Base-by-base conservation (phyloP, 2,888 invertebrate genomes). In the Acanthococcus lagerstroemiae region DNA sequence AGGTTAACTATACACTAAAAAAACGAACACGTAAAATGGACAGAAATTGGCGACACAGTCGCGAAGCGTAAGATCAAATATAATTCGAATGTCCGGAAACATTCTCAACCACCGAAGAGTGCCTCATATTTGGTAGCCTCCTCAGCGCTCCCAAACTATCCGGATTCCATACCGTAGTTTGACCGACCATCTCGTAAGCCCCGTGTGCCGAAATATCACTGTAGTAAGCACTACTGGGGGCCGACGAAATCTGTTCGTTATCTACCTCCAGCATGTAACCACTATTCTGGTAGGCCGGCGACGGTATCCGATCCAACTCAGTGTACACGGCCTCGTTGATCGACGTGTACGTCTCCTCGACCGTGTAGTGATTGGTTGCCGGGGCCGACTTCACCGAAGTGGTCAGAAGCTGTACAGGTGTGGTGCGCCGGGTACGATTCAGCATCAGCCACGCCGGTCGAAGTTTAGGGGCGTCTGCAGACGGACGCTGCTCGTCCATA, bases 221-320 rank as follows among this genome's bases (percentile, higher is more conserved):
- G 74, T 86, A 86, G 74, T 86, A 86, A 25, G 86, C 86, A 76
- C 85, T 85, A 73, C 85, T 85, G n/a, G 85, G 85, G 7, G 85
- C 84, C 68, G 82, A 82, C 26, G 82, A 81, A 52, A 78, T 77
- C 52, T 82, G 83, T 25, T 71, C 71, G 45, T 69, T 67, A 60
- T 72, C 72, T 54, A 70, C 57, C 48, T 68, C 67, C 46, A 67
- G 48, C 15, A 67, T 66, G 52, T 66, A 86, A 22, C 83, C 86
- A 19, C 85, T 84, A 75, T 86, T 86, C 73, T 85, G 85, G 74
- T 86, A 86, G 61, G 85, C 84, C 12, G 85, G 84, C 73, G 61
- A 71, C 68, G 67, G 60, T 54, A 68, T 67, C 55, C 83, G 79
- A 74, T 86, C 86, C 70, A 86, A 75, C 75, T 86, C 86, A 6